Base-by-base conservation (phyloP, 2,888 invertebrate species). In the Xiphydria camelus region DNA sequence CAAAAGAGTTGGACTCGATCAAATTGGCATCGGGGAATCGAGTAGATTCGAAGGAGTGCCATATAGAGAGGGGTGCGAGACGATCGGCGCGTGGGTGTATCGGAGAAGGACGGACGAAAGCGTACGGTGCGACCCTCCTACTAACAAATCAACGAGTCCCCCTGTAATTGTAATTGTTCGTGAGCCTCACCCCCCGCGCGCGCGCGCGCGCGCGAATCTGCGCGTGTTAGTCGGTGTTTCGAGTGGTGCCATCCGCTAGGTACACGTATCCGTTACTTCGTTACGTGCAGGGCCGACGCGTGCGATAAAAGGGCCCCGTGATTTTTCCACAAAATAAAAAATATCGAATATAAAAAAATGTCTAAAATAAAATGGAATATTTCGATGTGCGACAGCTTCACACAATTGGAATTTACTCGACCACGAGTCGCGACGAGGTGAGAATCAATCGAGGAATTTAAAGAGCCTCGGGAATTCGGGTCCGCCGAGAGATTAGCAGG, bases 111-210 rank as follows among this genome's bases (percentile, higher is more conserved):
- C 41, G 53, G 55, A 62, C n/a, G n/a, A n/a, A n/a, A n/a, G n/a
- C n/a, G n/a, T n/a, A n/a, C n/a, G n/a, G n/a, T n/a, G 53, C 36
- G 47, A 42, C 39, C 52, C 41, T 39, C 50, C 52, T 55, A 58
- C 59, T 62, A 66, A 64, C 65, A 64, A 66, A 66, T 66, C 66
- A 66, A 64, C 60, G 55, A 52, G 54, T 51, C 54, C 57, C 52
- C 49, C 56, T 57, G 52, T 66, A 61, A 66, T 65, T 64, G 62
- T 60, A 57, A 64, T 65, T 59, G 64, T 61, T 62, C 61, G 53
- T 55, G 53, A 52, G 46, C 52, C 37, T 18, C 26, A 12, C 9
- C 15, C 17, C 35, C 40, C 26, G 20, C 22, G 23, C 34, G 6
- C 20, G 15, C 40, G 26, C 39, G 25, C 26, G 33, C 33, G 25